Conservation (phyloP, 2,888 invertebrate species). For the Aporophyla nigra region DNA sequence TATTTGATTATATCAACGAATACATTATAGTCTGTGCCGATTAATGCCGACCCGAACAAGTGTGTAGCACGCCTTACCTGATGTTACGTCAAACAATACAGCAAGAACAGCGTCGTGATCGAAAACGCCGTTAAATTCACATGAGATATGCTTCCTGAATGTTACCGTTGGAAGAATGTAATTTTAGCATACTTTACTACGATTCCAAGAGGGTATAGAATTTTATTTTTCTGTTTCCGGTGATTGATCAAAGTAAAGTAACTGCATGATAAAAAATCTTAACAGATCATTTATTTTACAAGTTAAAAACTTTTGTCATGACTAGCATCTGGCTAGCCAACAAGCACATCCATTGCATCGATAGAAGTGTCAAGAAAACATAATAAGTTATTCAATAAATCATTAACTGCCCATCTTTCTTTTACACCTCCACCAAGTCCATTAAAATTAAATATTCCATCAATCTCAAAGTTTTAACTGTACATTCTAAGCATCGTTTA, state of each 20-base stretch:
- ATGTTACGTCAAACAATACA: constrained; percentile 74
- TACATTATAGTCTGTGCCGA: not conserved
- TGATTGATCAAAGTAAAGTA: not conserved
- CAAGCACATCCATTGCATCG: not conserved
- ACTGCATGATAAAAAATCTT: not conserved
- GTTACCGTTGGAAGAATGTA: constrained; percentile 41
- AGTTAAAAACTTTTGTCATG: not conserved
- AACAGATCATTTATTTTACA: not conserved
- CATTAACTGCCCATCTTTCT: not conserved
- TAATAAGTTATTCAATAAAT: not conserved
- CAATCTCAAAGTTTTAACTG: constrained; percentile 25
- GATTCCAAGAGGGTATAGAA: constrained; percentile 8
- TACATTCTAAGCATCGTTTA: constrained; percentile 48
- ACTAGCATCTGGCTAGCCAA: not conserved
- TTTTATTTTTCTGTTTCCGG: constrained; percentile 2
- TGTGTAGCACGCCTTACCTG: constrained; percentile 27
- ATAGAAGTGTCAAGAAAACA: not conserved
- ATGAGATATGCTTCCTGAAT: constrained; percentile 73
- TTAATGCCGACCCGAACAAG: not conserved
- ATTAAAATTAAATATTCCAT: constrained; percentile 23
- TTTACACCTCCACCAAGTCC: not conserved
- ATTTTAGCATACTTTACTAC: constrained; percentile 14
- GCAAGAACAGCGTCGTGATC: constrained; percentile 71
- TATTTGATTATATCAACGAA: not conserved
- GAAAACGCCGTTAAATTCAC: constrained; percentile 77